Evolutionary conservation across 2,797 vertebrate species (phyloP), one percentile per base, ranked within the genome.

Genomic region (Chiloscyllium punctatum): DNA sequence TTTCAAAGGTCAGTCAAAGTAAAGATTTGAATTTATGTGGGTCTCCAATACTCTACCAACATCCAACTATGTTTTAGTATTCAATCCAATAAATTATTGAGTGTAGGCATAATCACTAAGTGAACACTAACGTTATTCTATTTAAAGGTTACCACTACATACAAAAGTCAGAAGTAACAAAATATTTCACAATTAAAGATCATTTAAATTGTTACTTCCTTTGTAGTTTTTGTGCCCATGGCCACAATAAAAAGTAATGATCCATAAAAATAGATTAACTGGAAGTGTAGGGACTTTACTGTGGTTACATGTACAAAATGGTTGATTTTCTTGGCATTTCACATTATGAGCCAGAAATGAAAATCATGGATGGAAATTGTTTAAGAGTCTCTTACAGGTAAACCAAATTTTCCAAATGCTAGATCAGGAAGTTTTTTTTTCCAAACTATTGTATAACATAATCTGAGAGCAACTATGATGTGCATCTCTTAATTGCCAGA

Each of bases 191-290:
- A 84, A 84, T 84, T 84, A 48, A 84, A 84, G 42, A 23, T 84
- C 82, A 84, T 48, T 84, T 48, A 84, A 84, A 84, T 84, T 84
- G 82, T 84, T 25, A 84, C 21, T 84, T 84, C 82, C 82, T 84
- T 84, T 48, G 42, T 48, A 21, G 18, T 77, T 77, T 74, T 11
- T 77, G 74, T 84, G 82, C 23, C 18, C 37, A 84, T 84, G 37
- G 82, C 48, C 18, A 84, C 82, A 84, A 18, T 84, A 84, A 84
- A 84, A 84, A 48, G 82, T 48, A 84, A 84, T 84, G 82, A 48
- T 18, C 18, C 8, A 84, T 84, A 84, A 84, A 84, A 84, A 48
- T 23, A 48, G 82, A 48, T 9, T 9, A 84, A 42, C 18, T 48
- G 82, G 82, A 48, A 23, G 82, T 84, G 23, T 84, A 6, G 6